Evolutionary conservation across 2,113 vertebrate genomes (phyloP).

Genomic region (Jaculus jaculus): DNA sequence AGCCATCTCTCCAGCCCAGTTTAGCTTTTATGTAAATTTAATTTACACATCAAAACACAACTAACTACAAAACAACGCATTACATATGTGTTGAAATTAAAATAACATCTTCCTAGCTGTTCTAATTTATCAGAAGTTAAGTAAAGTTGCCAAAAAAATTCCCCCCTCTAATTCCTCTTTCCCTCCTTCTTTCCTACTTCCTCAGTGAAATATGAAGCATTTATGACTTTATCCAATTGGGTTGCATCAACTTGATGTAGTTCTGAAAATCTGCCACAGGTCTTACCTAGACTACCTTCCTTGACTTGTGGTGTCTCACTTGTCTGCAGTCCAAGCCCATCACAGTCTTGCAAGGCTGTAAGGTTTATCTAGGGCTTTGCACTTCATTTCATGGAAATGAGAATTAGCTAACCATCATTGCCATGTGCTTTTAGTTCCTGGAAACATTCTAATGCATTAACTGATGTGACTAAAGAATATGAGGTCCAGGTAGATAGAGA

Average conservation of each 20-base stretch:
- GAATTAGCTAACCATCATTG: not conserved
- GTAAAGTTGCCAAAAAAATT: not conserved
- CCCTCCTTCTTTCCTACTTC: not conserved
- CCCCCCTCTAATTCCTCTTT: not conserved
- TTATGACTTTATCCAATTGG: not conserved
- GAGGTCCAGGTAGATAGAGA: not conserved
- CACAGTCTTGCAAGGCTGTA: not conserved
- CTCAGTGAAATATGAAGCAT: not conserved
- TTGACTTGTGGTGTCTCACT: not conserved
- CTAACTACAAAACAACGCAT: not conserved
- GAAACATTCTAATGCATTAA: not conserved
- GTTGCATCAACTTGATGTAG: not conserved
- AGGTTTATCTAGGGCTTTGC: not conserved
- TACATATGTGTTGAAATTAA: slow-evolving; percentile 23
- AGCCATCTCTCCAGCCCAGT: not conserved
- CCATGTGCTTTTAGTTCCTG: not conserved
- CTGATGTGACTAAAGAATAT: not conserved
- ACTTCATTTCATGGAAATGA: not conserved
- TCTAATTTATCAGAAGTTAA: not conserved
- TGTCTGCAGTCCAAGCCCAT: not conserved
- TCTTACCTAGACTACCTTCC: not conserved
- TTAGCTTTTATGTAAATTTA: slow-evolving; percentile 18
- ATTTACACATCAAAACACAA: slow-evolving; percentile 30
- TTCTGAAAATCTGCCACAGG: not conserved
- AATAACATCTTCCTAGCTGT: not conserved